Evolutionary conservation across 2,113 vertebrate species (phyloP), one percentile per base, ranked within the genome.

Genomic region (Oryzias javanicus): DNA sequence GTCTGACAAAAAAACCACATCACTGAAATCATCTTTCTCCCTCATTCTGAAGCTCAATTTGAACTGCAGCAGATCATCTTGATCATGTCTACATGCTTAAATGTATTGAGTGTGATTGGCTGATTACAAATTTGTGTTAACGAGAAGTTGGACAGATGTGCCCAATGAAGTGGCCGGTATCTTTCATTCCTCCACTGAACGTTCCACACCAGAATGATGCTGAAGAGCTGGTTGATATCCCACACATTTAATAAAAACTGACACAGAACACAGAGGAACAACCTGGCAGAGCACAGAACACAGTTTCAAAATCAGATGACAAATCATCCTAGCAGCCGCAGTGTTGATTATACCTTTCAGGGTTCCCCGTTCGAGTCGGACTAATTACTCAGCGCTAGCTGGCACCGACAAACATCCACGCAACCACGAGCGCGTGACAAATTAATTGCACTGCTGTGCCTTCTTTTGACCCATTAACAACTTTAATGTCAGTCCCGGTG

Each of bases 241-340:
- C 35, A 80, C 72, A 74, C 77, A 49, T 72, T 86, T 90, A 88
- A 87, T 88, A 87, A 86, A 83, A 67, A 18, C 70, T 47, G 81
- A 81, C 83, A 84, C 57, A 51, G 27, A 83, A 78, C 79, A 63
- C 84, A 81, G 67, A 74, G 42, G 20, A 63, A 55, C 14, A 54
- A 55, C 29, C 45, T 50, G n/a, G n/a, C 49, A 61, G 52, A 4
- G 50, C 45, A 22, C 1, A n/a, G 40, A 24, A 20, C 13, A 47
- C 56, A 15, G 42, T 60, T 68, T 51, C 5, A 45, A 41, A 55
- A 41, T 50, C 29, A 76, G 67, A 52, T 12, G 19, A 55, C 48
- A 6, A 18, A n/a, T 29, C 61, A 54, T 25, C 49, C 40, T 24
- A 74, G 46, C 56, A 48, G 14, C 22, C 35, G 40, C 18, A 17